A percentile compares a stretch with the other conserved stretches of the same genome.
phyloP scores from a whole-genome alignment of 2,113 vertebrate species.

The Bubo scandiacus region DNA sequence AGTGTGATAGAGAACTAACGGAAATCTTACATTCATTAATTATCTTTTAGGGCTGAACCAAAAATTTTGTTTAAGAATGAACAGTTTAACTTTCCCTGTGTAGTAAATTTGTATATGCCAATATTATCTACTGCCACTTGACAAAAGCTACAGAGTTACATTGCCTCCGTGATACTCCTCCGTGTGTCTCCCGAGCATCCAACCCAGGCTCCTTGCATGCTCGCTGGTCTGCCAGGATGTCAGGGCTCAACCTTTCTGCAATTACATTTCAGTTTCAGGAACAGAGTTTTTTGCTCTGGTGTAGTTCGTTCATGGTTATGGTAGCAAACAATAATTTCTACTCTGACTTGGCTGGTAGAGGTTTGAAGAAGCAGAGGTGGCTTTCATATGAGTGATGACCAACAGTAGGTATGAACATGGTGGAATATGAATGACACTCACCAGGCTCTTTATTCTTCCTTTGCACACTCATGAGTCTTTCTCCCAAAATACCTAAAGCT shows the following conservation, averaged over 20 bases:
- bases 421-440: background rate
- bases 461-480: background rate
- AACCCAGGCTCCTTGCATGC: rapidly evolving
- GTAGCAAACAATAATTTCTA: background rate
- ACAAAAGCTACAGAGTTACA: background rate
- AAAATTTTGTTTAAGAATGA: background rate
- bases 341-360: background rate
- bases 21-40: background rate
- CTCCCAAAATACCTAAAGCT: background rate
- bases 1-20: background rate
- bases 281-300: background rate
- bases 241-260: background rate
- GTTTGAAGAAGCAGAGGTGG: background rate
- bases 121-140: background rate
- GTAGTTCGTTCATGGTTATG: background rate
- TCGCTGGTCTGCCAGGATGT: background rate
- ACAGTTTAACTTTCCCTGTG: background rate
- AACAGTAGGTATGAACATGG: background rate
- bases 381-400: background rate
- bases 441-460: background rate
- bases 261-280: background rate
- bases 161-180: background rate
- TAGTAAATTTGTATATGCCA: background rate
- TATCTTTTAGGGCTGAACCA: background rate
- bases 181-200: background rate